Evolutionary conservation across 2,797 vertebrate genomes (phyloP).

Genomic region (Gadopsis bispinosus): DNA sequence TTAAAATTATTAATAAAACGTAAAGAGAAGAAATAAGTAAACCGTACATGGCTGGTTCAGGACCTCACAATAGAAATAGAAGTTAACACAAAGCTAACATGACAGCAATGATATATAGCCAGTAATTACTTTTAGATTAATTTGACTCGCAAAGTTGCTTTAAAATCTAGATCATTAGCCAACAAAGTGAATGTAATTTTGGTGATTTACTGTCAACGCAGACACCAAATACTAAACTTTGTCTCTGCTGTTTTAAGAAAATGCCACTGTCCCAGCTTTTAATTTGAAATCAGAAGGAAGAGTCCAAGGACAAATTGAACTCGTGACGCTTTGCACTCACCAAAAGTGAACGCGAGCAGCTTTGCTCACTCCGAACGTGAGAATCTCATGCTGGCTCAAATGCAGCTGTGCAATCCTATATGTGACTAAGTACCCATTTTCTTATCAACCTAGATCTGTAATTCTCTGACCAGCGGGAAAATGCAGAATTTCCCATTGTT

Average conservation of each 20-base stretch:
- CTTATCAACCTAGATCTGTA: conserved; percentile 13
- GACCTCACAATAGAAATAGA: not conserved
- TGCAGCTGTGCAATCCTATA: no score
- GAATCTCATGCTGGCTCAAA: no score
- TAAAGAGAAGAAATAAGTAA: no score
- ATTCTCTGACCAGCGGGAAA: conserved; percentile 32
- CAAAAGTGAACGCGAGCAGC: no score
- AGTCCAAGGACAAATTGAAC: no score
- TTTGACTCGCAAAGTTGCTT: not conserved
- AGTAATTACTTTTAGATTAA: not conserved
- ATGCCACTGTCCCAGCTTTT: not conserved
- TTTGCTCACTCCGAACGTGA: no score
- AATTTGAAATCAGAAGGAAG: not conserved
- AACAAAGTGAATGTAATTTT: not conserved
- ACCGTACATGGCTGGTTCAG: not conserved
- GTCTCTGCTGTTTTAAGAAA: not conserved
- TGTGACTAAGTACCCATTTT: conserved; percentile 29
- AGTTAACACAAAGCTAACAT: not conserved
- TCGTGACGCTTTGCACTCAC: no score
- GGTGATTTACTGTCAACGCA: not conserved
- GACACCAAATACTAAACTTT: no score
- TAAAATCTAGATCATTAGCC: not conserved
- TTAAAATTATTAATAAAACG: no score
- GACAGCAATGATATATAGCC: not conserved
- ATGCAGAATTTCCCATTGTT: not conserved